These are phyloP conservation scores for Eurypyga helias DNA, from an alignment of 2,113 vertebrate genomes.

Conservation along the genomic window DNA sequence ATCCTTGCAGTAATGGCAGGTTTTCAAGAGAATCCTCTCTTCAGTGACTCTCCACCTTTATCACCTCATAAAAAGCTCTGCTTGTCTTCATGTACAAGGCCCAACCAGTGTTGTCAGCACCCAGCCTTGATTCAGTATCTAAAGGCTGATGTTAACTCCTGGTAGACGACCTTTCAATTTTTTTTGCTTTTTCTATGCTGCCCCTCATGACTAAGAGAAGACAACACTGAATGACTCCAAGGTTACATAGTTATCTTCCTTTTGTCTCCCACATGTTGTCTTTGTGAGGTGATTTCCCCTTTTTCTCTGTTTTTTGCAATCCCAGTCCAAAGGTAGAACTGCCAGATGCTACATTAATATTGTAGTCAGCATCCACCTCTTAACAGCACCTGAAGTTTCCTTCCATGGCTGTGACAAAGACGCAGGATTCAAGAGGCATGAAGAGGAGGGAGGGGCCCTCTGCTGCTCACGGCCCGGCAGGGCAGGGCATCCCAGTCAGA, in stretches of 20 bases:
- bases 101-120: not conserved
- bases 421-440: not conserved
- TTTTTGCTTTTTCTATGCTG: not conserved
- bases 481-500: not conserved
- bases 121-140: not conserved
- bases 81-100: not conserved
- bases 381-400: not conserved
- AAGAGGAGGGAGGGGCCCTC: not conserved
- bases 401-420: not conserved
- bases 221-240: not conserved
- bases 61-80: not conserved
- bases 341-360: not conserved
- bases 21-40: not conserved
- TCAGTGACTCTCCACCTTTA: not conserved
- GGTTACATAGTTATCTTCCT: not conserved
- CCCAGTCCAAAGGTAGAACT: not conserved
- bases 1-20: not conserved
- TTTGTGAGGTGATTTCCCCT: not conserved
- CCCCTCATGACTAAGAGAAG: not conserved
- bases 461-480: rapidly evolving
- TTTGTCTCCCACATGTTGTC: not conserved
- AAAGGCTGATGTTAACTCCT: not conserved
- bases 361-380: not conserved
- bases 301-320: not conserved
- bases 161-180: not conserved